Conservation (phyloP, 2,888 invertebrate genomes). For the Lochmaea crataegi region DNA sequence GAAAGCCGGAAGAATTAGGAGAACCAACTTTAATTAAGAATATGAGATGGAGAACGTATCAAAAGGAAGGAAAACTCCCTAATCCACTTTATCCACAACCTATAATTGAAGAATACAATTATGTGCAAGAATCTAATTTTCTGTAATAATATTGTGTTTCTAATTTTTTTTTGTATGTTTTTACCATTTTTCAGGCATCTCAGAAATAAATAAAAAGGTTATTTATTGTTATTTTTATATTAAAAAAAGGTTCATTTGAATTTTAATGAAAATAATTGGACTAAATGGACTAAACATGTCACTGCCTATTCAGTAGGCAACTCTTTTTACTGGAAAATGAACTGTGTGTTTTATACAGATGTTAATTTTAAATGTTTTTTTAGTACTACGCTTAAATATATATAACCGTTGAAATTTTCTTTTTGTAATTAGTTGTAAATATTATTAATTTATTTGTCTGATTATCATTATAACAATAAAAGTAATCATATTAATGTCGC, state of each 20-base stretch:
- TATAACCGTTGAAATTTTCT: too few species aligned
- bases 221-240: background rate
- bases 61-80: slow-evolving; percentile 66
- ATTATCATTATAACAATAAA: background rate
- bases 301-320: background rate
- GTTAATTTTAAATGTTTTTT: too few species aligned
- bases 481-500: background rate
- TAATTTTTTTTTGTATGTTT: background rate
- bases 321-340: background rate
- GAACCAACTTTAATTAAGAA: slow-evolving; percentile 56
- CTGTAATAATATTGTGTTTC: background rate
- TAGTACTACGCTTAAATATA: too few species aligned
- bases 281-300: background rate
- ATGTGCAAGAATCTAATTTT: slow-evolving; percentile 40
- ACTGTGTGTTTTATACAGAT: background rate
- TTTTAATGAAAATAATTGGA: background rate
- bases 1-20: slow-evolving; percentile 42
- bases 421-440: background rate
- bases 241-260: background rate
- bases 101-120: slow-evolving; percentile 68
- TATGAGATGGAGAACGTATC: slow-evolving; percentile 70
- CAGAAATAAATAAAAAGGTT: background rate
- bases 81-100: slow-evolving; percentile 71
- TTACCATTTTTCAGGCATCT: background rate
- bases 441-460: background rate